Base-by-base conservation (phyloP, 1,140 invertebrate species). In the Cydia amplana region DNA sequence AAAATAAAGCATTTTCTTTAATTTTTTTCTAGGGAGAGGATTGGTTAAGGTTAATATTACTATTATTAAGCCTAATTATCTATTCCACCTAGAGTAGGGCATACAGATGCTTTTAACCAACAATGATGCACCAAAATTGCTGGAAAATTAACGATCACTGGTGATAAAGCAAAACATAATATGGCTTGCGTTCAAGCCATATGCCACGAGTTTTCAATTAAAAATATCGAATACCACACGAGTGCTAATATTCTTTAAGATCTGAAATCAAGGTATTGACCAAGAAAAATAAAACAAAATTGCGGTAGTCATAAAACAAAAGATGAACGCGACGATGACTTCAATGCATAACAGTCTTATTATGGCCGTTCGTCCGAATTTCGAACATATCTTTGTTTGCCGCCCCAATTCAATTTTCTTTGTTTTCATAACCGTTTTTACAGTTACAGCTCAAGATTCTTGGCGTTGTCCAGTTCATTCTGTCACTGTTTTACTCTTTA, bases 381-480 rank as follows among this genome's bases (percentile, higher is more conserved):
- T 67, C n/a, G n/a, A 36, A 70, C 32, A 28, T 23, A 70, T 43
- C 65, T 70, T 70, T 70, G 65, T 70, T 70, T 40, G 28, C 23
- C 32, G 65, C 16, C 32, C 32, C n/a, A 43, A 70, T 70, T 70
- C 32, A 40, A 36, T 70, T 40, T 70, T 43, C 65, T 70, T 70
- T 70, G 65, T 70, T 70, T 23, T 60, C 55, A 60, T 60, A 60
- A 60, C 55, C 55, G 55, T 23, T 36, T 32, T 28, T 32, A 28
- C 23, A n/a, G 63, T 67, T 67, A 67, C 28, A 40, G n/a, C 49
- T 51, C 49, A 51, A 51, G 49, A 51, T 51, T 51, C 49, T 51
- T 51, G 49, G 49, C 49, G 49, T 51, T 51, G 49, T 51, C 49
- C 49, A 51, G 49, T 51, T 51, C 10, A 51, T 18, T 51, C n/a